Evolutionary conservation across 1,140 invertebrate genomes (phyloP), one percentile per base, ranked within the genome.

Genomic region (Lasioglossum baleicum): DNA sequence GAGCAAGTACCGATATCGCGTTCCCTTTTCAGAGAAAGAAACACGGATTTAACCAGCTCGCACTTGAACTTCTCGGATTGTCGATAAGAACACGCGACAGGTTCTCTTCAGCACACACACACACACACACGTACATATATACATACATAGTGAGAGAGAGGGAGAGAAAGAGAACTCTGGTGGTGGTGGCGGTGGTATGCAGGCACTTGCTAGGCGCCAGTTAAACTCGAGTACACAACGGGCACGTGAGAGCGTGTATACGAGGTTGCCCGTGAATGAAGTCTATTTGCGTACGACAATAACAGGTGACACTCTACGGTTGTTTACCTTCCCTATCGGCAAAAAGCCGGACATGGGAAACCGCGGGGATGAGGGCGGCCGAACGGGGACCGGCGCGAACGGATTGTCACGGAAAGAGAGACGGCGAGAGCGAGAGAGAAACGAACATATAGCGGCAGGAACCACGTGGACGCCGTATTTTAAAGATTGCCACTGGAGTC

Each of bases 201-300:
- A 35, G 58, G 56, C 44, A 48, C 51, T 53, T 17, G 51, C 13
- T 42, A 72, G 60, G 60, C 61, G 7, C 22, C 26, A 26, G 53
- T 67, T 22, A 17, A 56, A 48, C 40, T 74, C 44, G 60, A 51
- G 48, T 70, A 81, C 60, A 70, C 61, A 56, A 42, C 51, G 61
- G 66, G 70, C 75, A 78, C 72, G 75, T 40, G 83, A 72, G 26
- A 26, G 40, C 56, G 67, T 84, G 73, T 58, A 20, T 83, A 84
- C 70, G 69, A 68, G 63, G 79, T 75, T 84, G 87, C 84, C 86
- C 83, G 84, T 91, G 90, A 89, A 90, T 91, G 88, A 90, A 90
- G 85, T 85, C 88, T 90, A 88, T 91, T 90, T 90, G 88, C 87
- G 85, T 87, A 90, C 85, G 88, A 87, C 87, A 87, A 91, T 90